These are phyloP conservation scores for Aspiorhynchus laticeps DNA, from an alignment of 2,113 vertebrate species.

Conservation along the genomic window DNA sequence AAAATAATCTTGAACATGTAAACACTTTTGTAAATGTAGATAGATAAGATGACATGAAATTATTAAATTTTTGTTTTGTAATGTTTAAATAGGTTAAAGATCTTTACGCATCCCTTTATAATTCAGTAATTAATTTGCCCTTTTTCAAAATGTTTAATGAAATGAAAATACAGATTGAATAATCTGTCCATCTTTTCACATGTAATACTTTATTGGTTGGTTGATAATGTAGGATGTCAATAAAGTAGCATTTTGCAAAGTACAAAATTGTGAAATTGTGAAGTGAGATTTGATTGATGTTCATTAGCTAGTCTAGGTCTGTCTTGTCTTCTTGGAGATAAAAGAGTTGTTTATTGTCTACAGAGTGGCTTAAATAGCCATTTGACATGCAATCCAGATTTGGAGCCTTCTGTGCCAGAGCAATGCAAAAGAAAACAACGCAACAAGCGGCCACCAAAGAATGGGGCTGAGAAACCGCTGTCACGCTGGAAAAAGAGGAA, in stretches of 20 bases:
- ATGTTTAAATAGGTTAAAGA: too few relatives aligned
- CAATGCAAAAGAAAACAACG: conserved; percentile 85
- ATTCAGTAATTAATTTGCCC: too few relatives aligned
- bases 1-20: conserved; percentile 14
- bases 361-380: conserved; percentile 72
- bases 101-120: too few relatives aligned
- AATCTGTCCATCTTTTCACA: too few relatives aligned
- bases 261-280: neutral
- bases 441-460: conserved; percentile 81
- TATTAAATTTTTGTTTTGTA: neutral
- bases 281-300: neutral
- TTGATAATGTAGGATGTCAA: too few relatives aligned
- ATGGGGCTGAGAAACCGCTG: conserved; percentile 77
- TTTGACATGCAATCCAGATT: conserved; percentile 68
- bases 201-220: too few relatives aligned
- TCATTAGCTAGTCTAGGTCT: neutral
- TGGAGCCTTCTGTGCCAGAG: conserved; percentile 72
- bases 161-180: too few relatives aligned
- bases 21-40: neutral
- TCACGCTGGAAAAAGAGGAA: conserved; percentile 90
- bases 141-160: too few relatives aligned
- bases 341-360: neutral
- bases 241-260: neutral
- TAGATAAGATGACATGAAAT: neutral
- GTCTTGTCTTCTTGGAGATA: neutral